Evolutionary conservation across 2,888 invertebrate genomes (phyloP), one percentile per base, ranked within the genome.

Genomic region (Liodrosophila aerea): DNA sequence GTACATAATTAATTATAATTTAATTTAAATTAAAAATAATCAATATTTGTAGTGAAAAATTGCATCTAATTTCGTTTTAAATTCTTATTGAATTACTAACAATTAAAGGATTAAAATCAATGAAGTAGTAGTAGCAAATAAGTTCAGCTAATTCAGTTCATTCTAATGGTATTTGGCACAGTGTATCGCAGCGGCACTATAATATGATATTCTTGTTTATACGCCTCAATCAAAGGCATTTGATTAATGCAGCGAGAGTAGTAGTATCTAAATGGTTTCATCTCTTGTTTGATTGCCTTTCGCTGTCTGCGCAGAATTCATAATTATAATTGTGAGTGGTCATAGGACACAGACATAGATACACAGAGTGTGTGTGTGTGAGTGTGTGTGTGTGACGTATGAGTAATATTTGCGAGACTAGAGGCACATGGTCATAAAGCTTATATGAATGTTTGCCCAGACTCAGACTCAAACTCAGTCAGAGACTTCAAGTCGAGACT

Each of bases 371-470:
- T 22, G 22, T 22, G 3, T 22, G 22, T 22, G 22, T 22, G 22
- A 8, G 2, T 34, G 8, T 37, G 50, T 47, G 60, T 50, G 61
- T 53, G 65, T 83, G 83, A 82, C 85, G 78, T 85, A 85, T 78
- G 83, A 70, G 75, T 64, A 85, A 83, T 85, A 73, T 70, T 22
- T 47, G 65, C 62, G 68, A 63, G 52, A 57, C 49, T 50, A n/a
- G 50, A 46, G 47, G 47, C 43, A 63, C 46, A 56, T 60, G 62
- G 64, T 53, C 60, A 64, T 50, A 52, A 29, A 45, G 18, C 39
- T n/a, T 18, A 49, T 16, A 16, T 27, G 22, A 22, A 67, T 76
- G 64, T 73, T 70, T 74, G 71, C 75, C 52, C 72, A 72, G 61
- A 75, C 71, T 37, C 36, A n/a, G 15, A 40, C 52, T 37, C 12